Evolutionary conservation across 2,888 invertebrate genomes (phyloP).

Genomic region (Liodrosophila aerea): DNA sequence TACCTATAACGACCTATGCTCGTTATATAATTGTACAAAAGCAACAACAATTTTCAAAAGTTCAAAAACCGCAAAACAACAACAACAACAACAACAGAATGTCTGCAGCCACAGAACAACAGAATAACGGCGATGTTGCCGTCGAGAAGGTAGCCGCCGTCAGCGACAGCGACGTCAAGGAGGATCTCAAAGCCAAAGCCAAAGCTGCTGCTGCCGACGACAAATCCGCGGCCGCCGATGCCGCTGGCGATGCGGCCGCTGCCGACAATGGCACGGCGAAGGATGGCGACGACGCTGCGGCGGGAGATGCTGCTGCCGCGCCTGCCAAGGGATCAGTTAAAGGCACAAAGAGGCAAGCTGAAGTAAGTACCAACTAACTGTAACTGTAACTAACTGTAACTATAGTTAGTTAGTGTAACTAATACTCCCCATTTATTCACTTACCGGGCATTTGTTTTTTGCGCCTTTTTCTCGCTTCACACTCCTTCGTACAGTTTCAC

Average conservation of each 20-base stretch:
- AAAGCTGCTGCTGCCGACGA: slow-evolving; percentile 60
- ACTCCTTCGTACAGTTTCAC: slow-evolving; percentile 42
- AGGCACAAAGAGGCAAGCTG: slow-evolving; percentile 91
- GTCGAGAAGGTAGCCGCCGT: slow-evolving; percentile 87
- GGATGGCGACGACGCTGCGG: slow-evolving; percentile 67
- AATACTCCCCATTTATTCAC: too few species aligned
- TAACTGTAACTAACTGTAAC: too few species aligned
- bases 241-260: slow-evolving; percentile 77
- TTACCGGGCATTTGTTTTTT: slow-evolving; percentile 14
- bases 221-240: slow-evolving; percentile 65
- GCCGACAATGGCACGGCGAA: slow-evolving; percentile 80
- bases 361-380: slow-evolving; percentile 86
- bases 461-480: background rate
- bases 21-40: slow-evolving; percentile 74
- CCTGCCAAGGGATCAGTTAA: slow-evolving; percentile 87
- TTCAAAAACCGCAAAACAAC: slow-evolving; percentile 41
- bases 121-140: slow-evolving; percentile 88
- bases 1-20: slow-evolving; percentile 51
- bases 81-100: slow-evolving; percentile 81
- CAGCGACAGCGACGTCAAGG: slow-evolving; percentile 82
- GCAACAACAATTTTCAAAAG: slow-evolving; percentile 36
- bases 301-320: slow-evolving; percentile 67
- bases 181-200: slow-evolving; percentile 81
- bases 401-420: too few species aligned
- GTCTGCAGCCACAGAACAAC: slow-evolving; percentile 88